A percentile compares a stretch with the other conserved stretches of the same genome.
These are phyloP conservation scores for Coleophora flavipennella DNA, from an alignment of 2,888 invertebrate species.

Conservation along the genomic window DNA sequence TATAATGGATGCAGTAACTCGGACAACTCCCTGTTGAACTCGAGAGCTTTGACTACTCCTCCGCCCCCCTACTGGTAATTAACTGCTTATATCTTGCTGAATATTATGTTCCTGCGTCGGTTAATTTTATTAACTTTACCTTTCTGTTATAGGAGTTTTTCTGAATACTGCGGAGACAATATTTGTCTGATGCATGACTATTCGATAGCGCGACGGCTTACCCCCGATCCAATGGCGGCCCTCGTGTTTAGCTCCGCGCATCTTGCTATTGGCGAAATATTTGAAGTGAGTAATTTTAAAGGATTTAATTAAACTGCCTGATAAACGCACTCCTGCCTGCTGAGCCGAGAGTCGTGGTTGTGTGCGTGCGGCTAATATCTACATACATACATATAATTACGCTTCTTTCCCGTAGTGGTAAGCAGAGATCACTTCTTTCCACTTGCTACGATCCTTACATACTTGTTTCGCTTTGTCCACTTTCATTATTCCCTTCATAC, in stretches of 20 bases:
- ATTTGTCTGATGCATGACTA: conserved; percentile 78
- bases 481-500: too few species aligned
- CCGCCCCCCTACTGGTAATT: conserved; percentile 56
- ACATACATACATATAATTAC: too few species aligned
- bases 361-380: too few species aligned
- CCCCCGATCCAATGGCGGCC: conserved; percentile 38
- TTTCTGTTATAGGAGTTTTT: conserved; percentile 56
- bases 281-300: conserved; percentile 82
- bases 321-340: too few species aligned
- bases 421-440: too few species aligned
- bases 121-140: too few species aligned
- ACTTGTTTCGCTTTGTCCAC: too few species aligned
- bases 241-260: conserved; percentile 82
- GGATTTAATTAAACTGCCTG: too few species aligned
- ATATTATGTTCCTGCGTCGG: background rate
- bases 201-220: conserved; percentile 74
- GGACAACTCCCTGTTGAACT: conserved; percentile 44
- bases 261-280: conserved; percentile 82
- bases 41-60: conserved; percentile 34
- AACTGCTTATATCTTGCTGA: background rate
- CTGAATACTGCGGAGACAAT: conserved; percentile 80
- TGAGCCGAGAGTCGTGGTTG: too few species aligned
- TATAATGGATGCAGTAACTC: conserved; percentile 52
- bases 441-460: too few species aligned
- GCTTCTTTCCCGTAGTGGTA: too few species aligned